Base-by-base conservation (phyloP, 2,888 invertebrate genomes). In the Yponomeuta plumbellus region DNA sequence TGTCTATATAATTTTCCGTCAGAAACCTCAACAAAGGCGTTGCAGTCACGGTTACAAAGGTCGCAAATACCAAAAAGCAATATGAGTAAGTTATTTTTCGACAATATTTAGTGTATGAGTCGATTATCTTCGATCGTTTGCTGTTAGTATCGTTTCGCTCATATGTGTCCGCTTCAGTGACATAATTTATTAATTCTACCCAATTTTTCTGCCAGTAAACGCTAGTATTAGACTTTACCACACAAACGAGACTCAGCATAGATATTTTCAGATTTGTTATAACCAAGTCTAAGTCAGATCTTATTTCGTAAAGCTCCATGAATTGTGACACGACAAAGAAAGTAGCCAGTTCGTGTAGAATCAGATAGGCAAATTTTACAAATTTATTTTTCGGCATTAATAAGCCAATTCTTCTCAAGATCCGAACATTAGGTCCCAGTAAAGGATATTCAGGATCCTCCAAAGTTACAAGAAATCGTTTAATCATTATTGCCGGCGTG, bases 201-300 rank as follows among this genome's bases (percentile, higher is more conserved):
- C 89, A 90, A 0, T 72, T 72, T 1, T 70, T 70, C 76, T 88
- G 84, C 83, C 84, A 88, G 26, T 83, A 72, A 13, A 87, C 66
- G 68, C 81, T 87, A 0, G 84, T 80, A 62, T 83, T 80, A 0
- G 74, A 76, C 74, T 90, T 89, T 0, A 84, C 73, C 1, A 84
- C 68, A 67, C 85, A 86, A n/a, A 88, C 77, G 11, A 81, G 76
- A 71, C 87, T 88, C 58, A 88, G 69, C 84, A 88, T 86, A 0
- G 88, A 84, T 70, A 88, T 84, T 71, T 81, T 88, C 44, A 88
- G 70, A 69, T 88, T 88, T 0, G 83, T 84, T n/a, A 87, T 66
- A 0, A 86, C 82, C 0, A 78, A 76, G 72, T 84, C 81, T 61
- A 87, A 71, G 68, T 89, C 74, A 0, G 84, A 82, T 71, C 80